Evolutionary conservation across 2,797 vertebrate species (phyloP).

Genomic region (Acanthornis magna): DNA sequence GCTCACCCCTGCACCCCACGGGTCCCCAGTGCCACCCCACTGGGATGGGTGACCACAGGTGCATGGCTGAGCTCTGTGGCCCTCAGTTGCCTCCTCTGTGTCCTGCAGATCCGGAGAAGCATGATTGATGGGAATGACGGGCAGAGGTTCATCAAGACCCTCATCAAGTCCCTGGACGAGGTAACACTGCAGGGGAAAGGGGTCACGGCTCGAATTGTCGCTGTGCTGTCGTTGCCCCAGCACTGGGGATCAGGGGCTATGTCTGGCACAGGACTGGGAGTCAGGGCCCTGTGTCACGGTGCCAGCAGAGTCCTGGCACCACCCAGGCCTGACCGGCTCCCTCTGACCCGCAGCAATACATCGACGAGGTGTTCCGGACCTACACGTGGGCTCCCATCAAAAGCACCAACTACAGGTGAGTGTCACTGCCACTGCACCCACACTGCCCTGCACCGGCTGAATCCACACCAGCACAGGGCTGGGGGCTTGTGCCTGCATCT

Average conservation of each 20-base stretch:
- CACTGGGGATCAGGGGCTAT: background rate
- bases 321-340: background rate
- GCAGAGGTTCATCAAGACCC: slow-evolving; percentile 89
- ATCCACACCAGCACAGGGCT: background rate
- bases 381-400: slow-evolving; percentile 96
- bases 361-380: slow-evolving; percentile 89
- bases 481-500: background rate
- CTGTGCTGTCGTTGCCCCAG: background rate
- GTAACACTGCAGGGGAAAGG: slow-evolving; percentile 68
- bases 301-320: background rate
- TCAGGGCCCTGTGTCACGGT: background rate
- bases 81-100: background rate
- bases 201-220: accelerated
- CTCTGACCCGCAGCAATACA: slow-evolving; percentile 86
- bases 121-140: slow-evolving; percentile 93
- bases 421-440: accelerated
- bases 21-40: background rate
- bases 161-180: slow-evolving; percentile 96
- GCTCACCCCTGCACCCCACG: background rate
- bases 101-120: slow-evolving; percentile 86
- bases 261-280: background rate
- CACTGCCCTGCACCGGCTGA: accelerated
- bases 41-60: background rate
- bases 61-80: background rate
- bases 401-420: slow-evolving; percentile 97